Evolutionary conservation across 1,140 invertebrate genomes (phyloP), one percentile per base, ranked within the genome.

Genomic region (Drosophila guanche): DNA sequence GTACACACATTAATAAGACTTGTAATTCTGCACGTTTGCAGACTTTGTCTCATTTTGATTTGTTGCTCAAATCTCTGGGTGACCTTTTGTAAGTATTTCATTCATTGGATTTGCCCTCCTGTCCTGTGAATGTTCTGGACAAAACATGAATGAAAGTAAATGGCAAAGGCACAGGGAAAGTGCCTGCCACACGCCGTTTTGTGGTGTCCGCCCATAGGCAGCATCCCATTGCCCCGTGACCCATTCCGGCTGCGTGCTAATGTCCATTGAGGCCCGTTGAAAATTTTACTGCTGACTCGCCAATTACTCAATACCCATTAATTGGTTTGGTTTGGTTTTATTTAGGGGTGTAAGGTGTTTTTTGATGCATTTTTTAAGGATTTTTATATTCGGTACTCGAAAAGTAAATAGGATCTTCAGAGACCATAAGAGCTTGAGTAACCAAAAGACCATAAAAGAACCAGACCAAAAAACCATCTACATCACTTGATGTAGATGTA

Each of bases 271-370:
- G 53, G 50, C 57, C 51, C 54, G 29, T 50, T 37, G 33, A 12
- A 12, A 12, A 12, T 12, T 60, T 61, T 71, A 77, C 67, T 72
- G 78, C 74, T 59, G 67, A 81, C 67, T 77, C 72, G 73, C 61
- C 79, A 80, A 80, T 80, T 81, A 81, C 67, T 83, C 79, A 80
- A 58, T 53, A 59, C 60, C 37, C 52, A 41, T 43, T 42, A 50
- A 23, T 68, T 45, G 42, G 10, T 40, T 40, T 14, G 14, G 41
- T 20, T 14, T 20, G 22, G 14, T 23, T 27, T 40, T 54, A 48
- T 20, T 53, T 22, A 40, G 5, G 16, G 16, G 0, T 20, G 16
- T 20, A 20, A 1, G 16, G 25, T 25, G 54, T 58, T 45, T 20
- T 42, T 42, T 47, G 14, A n/a, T 29, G 14, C 22, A 5, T 50